Evolutionary conservation across 2,113 vertebrate genomes (phyloP), one percentile per base, ranked within the genome.

Genomic region (Bombycilla garrulus): DNA sequence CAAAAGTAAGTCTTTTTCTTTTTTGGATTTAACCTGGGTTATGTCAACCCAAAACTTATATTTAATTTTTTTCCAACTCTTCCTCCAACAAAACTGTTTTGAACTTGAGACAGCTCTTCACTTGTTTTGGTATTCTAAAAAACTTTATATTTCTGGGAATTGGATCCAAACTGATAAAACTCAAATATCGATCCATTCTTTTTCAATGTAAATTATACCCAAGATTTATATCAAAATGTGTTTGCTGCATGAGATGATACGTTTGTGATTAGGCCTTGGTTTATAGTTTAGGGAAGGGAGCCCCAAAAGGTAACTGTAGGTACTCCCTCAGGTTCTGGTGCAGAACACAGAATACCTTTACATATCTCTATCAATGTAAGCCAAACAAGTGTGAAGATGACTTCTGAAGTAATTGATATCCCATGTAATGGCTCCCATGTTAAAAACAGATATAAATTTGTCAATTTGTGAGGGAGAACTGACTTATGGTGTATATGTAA

Each of bases 1-100:
- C 98, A 98, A 98, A 98, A 98, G 98, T 98, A 98, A 98, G 97
- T 98, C 97, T 98, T 98, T 98, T 97, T 98, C 97, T 98, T 98
- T 98, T 98, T 97, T 97, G 98, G 98, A 98, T 98, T 98, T 98
- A 98, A 98, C 97, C 96, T 98, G 96, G 97, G 98, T 98, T 98
- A 98, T 97, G 96, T 98, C 98, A 98, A 98, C 96, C 92, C 96
- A 79, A 97, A 97, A 98, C 95, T 98, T 98, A 88, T 28, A 95
- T 92, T 96, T 94, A 87, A 86, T 96, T 96, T 96, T 61, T 60
- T 95, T 91, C 71, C 73, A 86, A 79, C 77, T 94, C 73, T 83
- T 95, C 79, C 61, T 83, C 79, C 74, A 81, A 36, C 57, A 88
- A 92, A 96, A 86, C 38, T 82, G 53, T 93, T 96, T 94, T 73